Conservation (phyloP, 2,888 invertebrate genomes). For the Ecdyonurus torrentis region DNA sequence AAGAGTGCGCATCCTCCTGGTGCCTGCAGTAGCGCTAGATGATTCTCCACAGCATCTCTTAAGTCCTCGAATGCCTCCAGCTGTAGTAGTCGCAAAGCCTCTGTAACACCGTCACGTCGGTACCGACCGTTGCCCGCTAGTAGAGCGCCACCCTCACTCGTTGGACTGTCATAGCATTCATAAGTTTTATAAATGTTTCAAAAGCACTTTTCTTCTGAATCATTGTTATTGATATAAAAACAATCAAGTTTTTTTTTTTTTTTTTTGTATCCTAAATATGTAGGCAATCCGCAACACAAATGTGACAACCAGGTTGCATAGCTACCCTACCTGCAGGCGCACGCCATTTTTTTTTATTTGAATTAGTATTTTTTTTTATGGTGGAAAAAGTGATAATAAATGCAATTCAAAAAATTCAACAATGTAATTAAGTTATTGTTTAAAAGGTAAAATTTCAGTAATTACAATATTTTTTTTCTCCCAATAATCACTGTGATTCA, state of each 20-base stretch:
- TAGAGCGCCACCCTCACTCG: constrained; percentile 12
- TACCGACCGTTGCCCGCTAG: constrained; percentile 13
- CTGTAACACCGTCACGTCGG: constrained; percentile 16
- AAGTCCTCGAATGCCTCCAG: constrained; percentile 20
- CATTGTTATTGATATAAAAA: too few relatives aligned
- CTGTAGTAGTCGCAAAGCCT: constrained; percentile 16
- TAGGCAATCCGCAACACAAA: neutral
- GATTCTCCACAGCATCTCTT: constrained; percentile 19
- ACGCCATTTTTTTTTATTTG: neutral
- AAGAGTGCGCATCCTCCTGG: constrained; percentile 21
- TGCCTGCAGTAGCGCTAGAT: constrained; percentile 20
- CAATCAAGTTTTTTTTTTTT: too few relatives aligned
- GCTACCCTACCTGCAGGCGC: neutral
- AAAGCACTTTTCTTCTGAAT: too few relatives aligned
- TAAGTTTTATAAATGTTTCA: too few relatives aligned
- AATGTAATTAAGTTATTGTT: too few relatives aligned
- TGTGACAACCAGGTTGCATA: neutral
- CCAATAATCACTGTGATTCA: too few relatives aligned
- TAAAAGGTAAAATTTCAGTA: too few relatives aligned
- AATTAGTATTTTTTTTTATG: neutral
- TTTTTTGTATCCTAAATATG: too few relatives aligned
- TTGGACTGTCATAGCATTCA: too few relatives aligned
- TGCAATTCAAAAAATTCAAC: too few relatives aligned
- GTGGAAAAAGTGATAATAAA: too few relatives aligned
- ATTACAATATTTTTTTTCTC: too few relatives aligned